Percentiles rank a stretch among this genome's conserved stretches.
Conservation (phyloP, 2,797 vertebrate genomes). For the Furcifer pardalis region DNA sequence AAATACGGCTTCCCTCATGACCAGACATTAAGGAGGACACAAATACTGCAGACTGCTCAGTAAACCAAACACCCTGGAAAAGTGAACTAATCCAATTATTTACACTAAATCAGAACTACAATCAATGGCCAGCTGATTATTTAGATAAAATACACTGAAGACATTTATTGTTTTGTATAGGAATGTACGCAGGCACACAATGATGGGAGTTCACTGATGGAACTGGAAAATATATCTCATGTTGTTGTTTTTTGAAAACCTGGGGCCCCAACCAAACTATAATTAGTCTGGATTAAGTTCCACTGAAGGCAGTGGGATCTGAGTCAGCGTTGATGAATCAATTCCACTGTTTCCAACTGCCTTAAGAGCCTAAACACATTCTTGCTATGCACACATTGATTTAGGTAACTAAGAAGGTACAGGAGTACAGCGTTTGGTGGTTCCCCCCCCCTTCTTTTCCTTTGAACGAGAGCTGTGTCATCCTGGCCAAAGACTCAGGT, state of each 20-base stretch:
- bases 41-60: slow-evolving; percentile 45
- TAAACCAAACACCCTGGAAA: slow-evolving; percentile 49
- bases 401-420: neutral
- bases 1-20: slow-evolving; percentile 62
- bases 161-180: neutral
- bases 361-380: neutral
- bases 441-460: neutral
- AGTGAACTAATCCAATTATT: slow-evolving; percentile 55
- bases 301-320: neutral
- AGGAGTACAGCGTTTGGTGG: neutral
- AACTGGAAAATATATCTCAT: neutral
- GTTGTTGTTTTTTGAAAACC: slow-evolving; percentile 2
- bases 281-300: neutral
- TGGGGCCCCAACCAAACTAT: neutral
- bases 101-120: slow-evolving; percentile 53
- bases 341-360: neutral
- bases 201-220: neutral
- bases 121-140: slow-evolving; percentile 9
- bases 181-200: neutral
- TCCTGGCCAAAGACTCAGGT: neutral
- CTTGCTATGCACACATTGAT: neutral
- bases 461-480: neutral
- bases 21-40: slow-evolving; percentile 60
- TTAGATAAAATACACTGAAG: slow-evolving; percentile 34
- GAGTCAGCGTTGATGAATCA: neutral